Percentiles rank a stretch among this genome's conserved stretches.
Evolutionary conservation across 2,888 invertebrate species (phyloP).

Genomic region (Protodeltote pygarga): DNA sequence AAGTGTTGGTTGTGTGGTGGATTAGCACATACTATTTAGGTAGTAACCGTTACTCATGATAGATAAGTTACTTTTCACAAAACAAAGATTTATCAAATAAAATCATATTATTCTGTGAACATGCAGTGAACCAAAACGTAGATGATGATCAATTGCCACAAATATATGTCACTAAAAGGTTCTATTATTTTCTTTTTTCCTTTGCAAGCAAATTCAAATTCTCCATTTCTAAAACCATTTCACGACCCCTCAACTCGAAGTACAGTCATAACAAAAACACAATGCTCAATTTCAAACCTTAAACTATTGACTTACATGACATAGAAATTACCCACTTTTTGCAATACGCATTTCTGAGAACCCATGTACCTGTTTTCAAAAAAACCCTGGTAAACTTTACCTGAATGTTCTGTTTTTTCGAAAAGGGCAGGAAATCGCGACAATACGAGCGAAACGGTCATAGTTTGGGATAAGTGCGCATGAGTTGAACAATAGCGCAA

Average conservation of each 20-base stretch:
- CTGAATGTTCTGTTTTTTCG: slow-evolving; percentile 56
- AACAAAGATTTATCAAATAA: too few species aligned
- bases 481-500: slow-evolving; percentile 40
- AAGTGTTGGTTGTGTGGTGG: too few species aligned
- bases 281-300: slow-evolving; percentile 47
- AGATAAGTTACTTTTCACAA: too few species aligned
- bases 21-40: too few species aligned
- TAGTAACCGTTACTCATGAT: too few species aligned
- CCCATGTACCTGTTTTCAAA: slow-evolving; percentile 56
- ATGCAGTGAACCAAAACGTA: too few species aligned
- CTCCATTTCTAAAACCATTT: background rate
- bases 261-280: slow-evolving; percentile 9
- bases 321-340: slow-evolving; percentile 43
- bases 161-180: too few species aligned
- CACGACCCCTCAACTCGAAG: slow-evolving; percentile 8
- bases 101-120: too few species aligned
- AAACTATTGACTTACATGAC: slow-evolving; percentile 43
- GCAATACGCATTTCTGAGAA: slow-evolving; percentile 46
- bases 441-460: slow-evolving; percentile 70
- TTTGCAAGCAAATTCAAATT: too few species aligned
- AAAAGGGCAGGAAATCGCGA: slow-evolving; percentile 76
- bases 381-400: slow-evolving; percentile 67
- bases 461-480: slow-evolving; percentile 57
- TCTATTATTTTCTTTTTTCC: too few species aligned
- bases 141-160: too few species aligned